A percentile compares a stretch with the other conserved stretches of the same genome.
Conservation (phyloP, 2,888 invertebrate genomes). For the Palloptera scutellata region DNA sequence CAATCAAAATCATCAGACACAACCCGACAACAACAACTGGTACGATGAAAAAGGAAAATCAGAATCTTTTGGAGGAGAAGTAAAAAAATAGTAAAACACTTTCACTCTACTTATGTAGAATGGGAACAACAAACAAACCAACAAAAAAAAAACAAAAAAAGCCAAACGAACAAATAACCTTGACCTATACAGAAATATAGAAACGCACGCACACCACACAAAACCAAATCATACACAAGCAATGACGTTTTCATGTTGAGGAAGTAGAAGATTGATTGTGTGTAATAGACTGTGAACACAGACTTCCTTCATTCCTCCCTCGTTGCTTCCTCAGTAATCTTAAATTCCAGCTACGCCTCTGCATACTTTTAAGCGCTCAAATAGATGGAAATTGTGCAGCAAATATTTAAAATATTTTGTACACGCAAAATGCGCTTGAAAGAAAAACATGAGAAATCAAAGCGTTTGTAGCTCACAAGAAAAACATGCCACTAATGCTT, state of each 20-base stretch:
- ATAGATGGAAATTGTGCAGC: conserved; percentile 4
- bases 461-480: too few species aligned
- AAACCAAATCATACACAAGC: conserved; percentile 16
- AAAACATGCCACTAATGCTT: too few species aligned
- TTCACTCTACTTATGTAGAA: not conserved
- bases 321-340: not conserved
- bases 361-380: too few species aligned
- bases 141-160: conserved; percentile 13
- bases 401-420: conserved; percentile 27
- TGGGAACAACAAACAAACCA: conserved; percentile 6
- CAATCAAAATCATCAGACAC: conserved; percentile 47
- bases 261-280: too few species aligned
- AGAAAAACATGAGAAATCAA: too few species aligned
- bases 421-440: too few species aligned
- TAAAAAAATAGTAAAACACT: conserved; percentile 6
- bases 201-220: too few species aligned
- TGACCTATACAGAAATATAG: conserved; percentile 38
- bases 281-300: too few species aligned
- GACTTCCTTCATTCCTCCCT: too few species aligned
- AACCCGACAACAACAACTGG: conserved; percentile 12
- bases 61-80: conserved; percentile 3
- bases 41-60: not conserved
- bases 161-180: conserved; percentile 35
- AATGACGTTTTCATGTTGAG: conserved; percentile 1
- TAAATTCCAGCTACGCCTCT: not conserved